phyloP scores from a whole-genome alignment of 2,113 vertebrate species.

The Aviceda subcristata region DNA sequence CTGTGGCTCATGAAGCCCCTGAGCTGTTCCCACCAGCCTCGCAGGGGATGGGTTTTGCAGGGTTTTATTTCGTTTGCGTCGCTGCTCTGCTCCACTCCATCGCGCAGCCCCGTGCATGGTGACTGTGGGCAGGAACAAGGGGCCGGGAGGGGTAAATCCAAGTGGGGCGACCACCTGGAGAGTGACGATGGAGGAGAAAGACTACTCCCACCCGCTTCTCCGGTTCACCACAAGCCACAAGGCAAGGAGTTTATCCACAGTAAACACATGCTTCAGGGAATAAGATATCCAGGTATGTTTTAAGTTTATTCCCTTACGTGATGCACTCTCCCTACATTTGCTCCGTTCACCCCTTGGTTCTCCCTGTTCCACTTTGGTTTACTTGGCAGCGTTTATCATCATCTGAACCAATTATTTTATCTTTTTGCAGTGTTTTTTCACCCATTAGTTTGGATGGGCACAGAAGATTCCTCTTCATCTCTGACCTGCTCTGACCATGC shows the following conservation, averaged over 20 bases:
- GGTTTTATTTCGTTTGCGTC: neutral
- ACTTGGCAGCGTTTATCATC: neutral
- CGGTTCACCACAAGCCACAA: neutral
- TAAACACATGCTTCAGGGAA: neutral
- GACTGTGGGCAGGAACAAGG: neutral
- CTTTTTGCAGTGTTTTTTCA: neutral
- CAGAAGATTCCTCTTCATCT: neutral
- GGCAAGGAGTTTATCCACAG: neutral
- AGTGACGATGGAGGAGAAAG: neutral
- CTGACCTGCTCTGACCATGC: neutral
- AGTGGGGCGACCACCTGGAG: accelerated
- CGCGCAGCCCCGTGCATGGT: accelerated
- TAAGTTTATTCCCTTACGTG: neutral
- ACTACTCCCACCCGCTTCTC: neutral
- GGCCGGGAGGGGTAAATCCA: neutral
- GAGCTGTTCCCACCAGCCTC: neutral
- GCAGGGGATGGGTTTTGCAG: neutral
- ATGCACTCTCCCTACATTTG: neutral
- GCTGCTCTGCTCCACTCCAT: neutral
- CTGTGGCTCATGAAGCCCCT: accelerated
- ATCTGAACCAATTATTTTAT: neutral
- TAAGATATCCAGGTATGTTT: neutral
- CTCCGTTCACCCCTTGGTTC: neutral
- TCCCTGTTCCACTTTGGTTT: neutral
- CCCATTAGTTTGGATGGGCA: neutral